Evolutionary conservation across 2,888 invertebrate genomes (phyloP).

Genomic region (Pristionchus entomophagus): DNA sequence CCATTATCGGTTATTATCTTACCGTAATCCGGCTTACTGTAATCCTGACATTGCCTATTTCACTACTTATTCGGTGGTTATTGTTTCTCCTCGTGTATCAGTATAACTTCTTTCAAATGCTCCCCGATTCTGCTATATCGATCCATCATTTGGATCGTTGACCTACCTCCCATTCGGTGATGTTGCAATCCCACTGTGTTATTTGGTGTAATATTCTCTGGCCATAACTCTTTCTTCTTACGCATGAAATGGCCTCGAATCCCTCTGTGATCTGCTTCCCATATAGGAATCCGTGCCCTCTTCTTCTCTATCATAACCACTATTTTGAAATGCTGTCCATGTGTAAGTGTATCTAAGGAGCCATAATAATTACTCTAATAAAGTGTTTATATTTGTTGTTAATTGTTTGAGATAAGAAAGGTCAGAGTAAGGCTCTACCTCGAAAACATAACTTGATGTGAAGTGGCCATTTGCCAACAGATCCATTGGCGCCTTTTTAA

Average conservation of each 20-base stretch:
- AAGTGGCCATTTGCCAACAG: too few species aligned
- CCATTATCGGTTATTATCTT: not conserved
- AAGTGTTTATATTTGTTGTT: not conserved
- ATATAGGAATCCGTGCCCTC: not conserved
- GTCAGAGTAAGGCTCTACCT: too few species aligned
- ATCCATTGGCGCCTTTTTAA: too few species aligned
- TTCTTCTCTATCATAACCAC: not conserved
- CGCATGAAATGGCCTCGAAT: constrained; percentile 11
- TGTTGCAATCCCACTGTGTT: not conserved
- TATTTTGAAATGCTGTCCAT: not conserved
- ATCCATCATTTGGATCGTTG: constrained; percentile 9
- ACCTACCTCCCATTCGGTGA: constrained; percentile 10
- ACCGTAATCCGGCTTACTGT: not conserved
- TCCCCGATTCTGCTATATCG: not conserved
- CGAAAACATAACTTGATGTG: too few species aligned
- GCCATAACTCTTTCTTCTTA: not conserved
- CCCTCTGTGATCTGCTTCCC: not conserved
- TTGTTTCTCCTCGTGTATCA: not conserved
- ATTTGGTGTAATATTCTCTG: not conserved
- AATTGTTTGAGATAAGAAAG: not conserved
- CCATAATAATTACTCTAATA: not conserved
- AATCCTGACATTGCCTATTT: not conserved
- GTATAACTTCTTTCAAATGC: not conserved
- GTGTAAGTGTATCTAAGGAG: not conserved
- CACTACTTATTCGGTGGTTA: constrained; percentile 32